Base-by-base conservation (phyloP, 2,797 vertebrate species). In the Synaphobranchus kaupii region DNA sequence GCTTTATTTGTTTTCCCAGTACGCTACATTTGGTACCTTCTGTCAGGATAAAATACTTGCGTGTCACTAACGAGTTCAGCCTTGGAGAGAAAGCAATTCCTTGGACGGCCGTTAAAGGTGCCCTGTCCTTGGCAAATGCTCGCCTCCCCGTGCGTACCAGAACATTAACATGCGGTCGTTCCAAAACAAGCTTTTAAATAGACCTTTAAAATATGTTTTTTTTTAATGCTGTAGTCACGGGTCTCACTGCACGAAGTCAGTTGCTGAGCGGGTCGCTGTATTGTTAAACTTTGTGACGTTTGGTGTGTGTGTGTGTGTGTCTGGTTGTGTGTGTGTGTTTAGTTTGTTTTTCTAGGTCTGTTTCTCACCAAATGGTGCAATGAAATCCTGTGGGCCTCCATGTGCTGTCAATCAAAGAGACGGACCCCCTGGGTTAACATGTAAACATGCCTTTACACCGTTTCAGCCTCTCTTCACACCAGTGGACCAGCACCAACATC, bases 321-420 rank as follows among this genome's bases (percentile, higher is more conserved):
- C 0, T 50, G 48, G 4, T 7, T 50, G 48, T 50, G 48, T 50
- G 48, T 50, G 48, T 50, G 48, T 34, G 44, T 34, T 20, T 34
- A 28, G 28, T 73, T 73, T 31, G 68, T 73, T 25, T 47, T 82
- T 76, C 13, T 44, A 20, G 71, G 2, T 76, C 71, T 83, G 81
- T 83, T 83, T 52, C 81, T 52, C 31, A 20, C 71, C 71, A 76
- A 76, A 76, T 76, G 71, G 71, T 44, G 71, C 71, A 44, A 44
- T 39, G 34, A 76, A 73, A 44, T 15, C 13, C 31, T 15, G 3
- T 44, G 34, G 44, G 12, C 71, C 71, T 76, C 15, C 17, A 44
- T 34, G 15, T 76, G 28, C 71, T 20, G 34, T 13, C 71, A 76
- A 6, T 76, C 71, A 76, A 76, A 71, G 8, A 71, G 66, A 71